Evolutionary conservation across 2,888 invertebrate species (phyloP), one percentile per base, ranked within the genome.

Genomic region (Serrognathus titanus): DNA sequence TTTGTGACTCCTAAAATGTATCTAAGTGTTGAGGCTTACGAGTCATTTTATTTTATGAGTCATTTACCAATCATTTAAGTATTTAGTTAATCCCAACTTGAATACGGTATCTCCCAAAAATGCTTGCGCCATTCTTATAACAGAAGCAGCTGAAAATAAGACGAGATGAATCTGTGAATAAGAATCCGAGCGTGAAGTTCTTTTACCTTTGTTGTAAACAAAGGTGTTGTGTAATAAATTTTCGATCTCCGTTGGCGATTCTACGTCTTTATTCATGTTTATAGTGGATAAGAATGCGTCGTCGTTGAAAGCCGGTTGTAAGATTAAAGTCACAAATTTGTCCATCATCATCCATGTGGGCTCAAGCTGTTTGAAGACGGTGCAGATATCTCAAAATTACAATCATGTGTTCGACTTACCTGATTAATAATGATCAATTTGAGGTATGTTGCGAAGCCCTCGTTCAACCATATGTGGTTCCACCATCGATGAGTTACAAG

Each of bases 371-470:
- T 31, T 31, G 24, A 3, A 31, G 16, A 31, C 7, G 24, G 4
- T 2, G 20, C 4, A 20, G 20, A 31, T 31, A 6, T 31, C 24
- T 31, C 24, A 31, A 31, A 31, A 31, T 3, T 31, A 31, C 7
- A 7, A 6, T 31, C 6, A 31, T 1, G 6, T 31, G 24, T 3
- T 31, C 6, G 24, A 6, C 24, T 31, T 31, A 31, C 24, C 24
- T 31, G 24, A 7, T 31, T 3, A 6, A 31, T 6, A 6, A 31
- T 31, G 24, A 7, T 31, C 7, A 31, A 89, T 61, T 82, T 80
- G 58, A 81, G 76, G 62, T 81, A 82, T 0, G 81, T 80, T 1
- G 90, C 89, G 70, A 90, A 89, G 0, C 89, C 89, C 71, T 87
- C 86, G 65, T 85, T 85, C 8, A 87, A 77, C 86, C 86, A 87